Evolutionary conservation across 1,140 invertebrate species (phyloP), one percentile per base, ranked within the genome.

Genomic region (Eciton burchellii): DNA sequence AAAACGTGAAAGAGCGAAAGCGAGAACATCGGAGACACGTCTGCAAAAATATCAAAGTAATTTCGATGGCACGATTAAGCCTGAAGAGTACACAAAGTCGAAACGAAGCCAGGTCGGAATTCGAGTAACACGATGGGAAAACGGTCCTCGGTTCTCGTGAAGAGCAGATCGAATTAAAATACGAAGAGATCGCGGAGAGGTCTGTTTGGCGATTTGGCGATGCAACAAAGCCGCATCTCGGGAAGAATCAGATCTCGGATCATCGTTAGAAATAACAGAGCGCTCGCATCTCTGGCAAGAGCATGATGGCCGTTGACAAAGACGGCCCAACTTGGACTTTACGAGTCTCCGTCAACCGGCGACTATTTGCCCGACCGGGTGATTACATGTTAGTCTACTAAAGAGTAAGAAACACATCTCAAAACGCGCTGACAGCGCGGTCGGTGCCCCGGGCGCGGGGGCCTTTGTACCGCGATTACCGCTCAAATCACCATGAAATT

Each of bases 401-500:
- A 24, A 59, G 35, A 35, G 81, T 74, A 82, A 74, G 73, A 79
- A 83, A 87, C 79, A 59, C 79, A 47, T 66, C 45, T 89, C 62
- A 84, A 84, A 86, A 89, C 86, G 79, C 85, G 88, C 86, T 88
- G 89, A 91, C 91, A 90, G 88, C 43, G 57, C 24, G 21, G 35
- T 41, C 45, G 3, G 59, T 86, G 71, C 74, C 82, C 68, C 62
- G 73, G 35, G 74, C 71, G 74, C 84, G 60, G 88, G 68, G 45
- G 19, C 76, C 81, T 91, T 94, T 94, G 92, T 94, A n/a, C 63
- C 5, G 87, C 89, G 93, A 93, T 93, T 93, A 92, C 83, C 77
- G 87, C 70, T 89, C 88, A 92, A 93, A 93, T 93, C 90, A 92
- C 89, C 92, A 87, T 91, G 82, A 94, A 93, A 93, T 93, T 88